Evolutionary conservation across 2,888 invertebrate genomes (phyloP), one percentile per base, ranked within the genome.

Genomic region (Hermaeophaga mercurialis): DNA sequence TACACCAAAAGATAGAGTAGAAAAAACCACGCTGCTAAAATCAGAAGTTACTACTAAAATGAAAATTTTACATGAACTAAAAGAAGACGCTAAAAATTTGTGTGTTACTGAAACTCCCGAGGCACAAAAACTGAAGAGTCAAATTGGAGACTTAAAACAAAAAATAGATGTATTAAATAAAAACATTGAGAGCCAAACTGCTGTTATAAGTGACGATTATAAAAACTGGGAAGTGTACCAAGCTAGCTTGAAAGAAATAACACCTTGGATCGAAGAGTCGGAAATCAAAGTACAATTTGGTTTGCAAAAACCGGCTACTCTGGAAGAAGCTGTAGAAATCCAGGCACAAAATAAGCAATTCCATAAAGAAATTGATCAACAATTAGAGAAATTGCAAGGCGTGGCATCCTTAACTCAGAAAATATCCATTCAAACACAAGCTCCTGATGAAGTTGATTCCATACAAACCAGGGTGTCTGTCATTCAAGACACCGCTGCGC

Each of bases 181-280:
- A 3, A 88, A 86, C 36, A 87, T 91, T 33, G 88, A 88, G 71
- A 85, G 86, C 61, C 90, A 93, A 73, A 86, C 88, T 8, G 85
- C 86, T 66, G 83, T 87, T 1, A 87, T 92, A 1, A 84, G 86
- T 61, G 86, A 88, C 68, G 93, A 94, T 73, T 80, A 94, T 41
- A 84, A 86, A 28, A 90, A 89, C 63, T 94, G 93, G 91, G 88
- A 92, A 71, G 85, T 87, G 68, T 94, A 93, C 76, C 91, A 94
- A 77, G 82, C 84, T 38, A 88, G 86, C 52, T 82, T 94, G 22
- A 84, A 88, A 57, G 86, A 90, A 75, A 84, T 95, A 46, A 89
- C 90, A 73, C 94, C 94, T 0, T 93, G 94, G 89, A 85, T 96
- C 53, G 91, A 94, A 74, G 84, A 90, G 73, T 90, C 91, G 12